Evolutionary conservation across 1,140 invertebrate species (phyloP), one percentile per base, ranked within the genome.

Genomic region (Anagrus nilaparvatae): DNA sequence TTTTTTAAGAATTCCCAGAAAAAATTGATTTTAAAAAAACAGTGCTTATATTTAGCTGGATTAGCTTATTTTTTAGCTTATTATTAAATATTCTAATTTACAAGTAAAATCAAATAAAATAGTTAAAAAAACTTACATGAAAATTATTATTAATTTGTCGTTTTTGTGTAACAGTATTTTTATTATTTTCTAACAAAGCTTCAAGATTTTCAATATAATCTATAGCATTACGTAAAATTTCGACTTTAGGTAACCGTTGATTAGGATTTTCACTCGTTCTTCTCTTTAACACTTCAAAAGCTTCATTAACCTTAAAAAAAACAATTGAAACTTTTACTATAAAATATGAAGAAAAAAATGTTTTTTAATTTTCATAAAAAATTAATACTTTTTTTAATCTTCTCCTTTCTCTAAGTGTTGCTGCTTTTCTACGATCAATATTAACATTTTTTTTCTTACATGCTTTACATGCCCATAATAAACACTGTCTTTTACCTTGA

Each of bases 131-230:
- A n/a, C n/a, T n/a, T n/a, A n/a, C n/a, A n/a, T n/a, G n/a, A n/a
- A n/a, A n/a, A n/a, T n/a, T n/a, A n/a, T n/a, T n/a, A n/a, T n/a
- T n/a, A n/a, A n/a, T n/a, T n/a, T n/a, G n/a, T n/a, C n/a, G n/a
- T n/a, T n/a, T n/a, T n/a, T n/a, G n/a, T n/a, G n/a, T n/a, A n/a
- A n/a, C n/a, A n/a, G n/a, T n/a, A n/a, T n/a, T n/a, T n/a, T n/a
- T n/a, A n/a, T n/a, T n/a, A n/a, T n/a, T n/a, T n/a, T n/a, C n/a
- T 0, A 92, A 62, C 2, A 90, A 68, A 49, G 87, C 84, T 59
- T 97, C 94, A 47, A 97, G 67, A 53, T 86, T 87, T 61, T 97
- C 93, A 50, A 98, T 98, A 62, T 98, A 97, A 53, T 97, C 94
- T 55, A 98, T 98, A 24, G 94, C 94, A 58, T 92, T 93, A 47